Evolutionary conservation across 1,140 invertebrate genomes (phyloP), one percentile per base, ranked within the genome.

Genomic region (Lysiphlebus fabarum): DNA sequence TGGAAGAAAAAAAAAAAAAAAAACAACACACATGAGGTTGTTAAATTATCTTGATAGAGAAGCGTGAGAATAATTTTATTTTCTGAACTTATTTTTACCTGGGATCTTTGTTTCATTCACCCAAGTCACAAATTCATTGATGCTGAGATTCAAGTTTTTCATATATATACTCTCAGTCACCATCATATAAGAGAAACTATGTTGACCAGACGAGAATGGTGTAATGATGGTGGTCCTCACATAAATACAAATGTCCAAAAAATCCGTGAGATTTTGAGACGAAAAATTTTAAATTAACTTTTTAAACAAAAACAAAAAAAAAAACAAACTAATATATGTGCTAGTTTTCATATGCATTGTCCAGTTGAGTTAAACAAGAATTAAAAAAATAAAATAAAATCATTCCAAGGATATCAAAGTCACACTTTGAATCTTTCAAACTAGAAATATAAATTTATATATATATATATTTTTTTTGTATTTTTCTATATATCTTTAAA

Each of bases 181-280:
- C 12, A 53, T 41, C 38, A 68, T 67, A 61, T 67, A 61, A 61
- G 67, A 68, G 68, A 72, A 77, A 72, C 69, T 78, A 76, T 75
- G 72, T 73, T 67, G 64, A 0, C 49, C 62, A 57, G 66, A 38
- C 47, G 62, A 58, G 65, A 69, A 75, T 75, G 70, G 73, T 69
- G 76, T 77, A 78, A 78, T 74, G 70, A 78, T 70, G 70, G 64
- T 67, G 67, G 68, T 58, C 65, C 66, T 61, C 65, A 58, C 63
- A 68, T 68, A 62, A 63, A 68, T 69, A 68, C 62, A 26, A 26
- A 26, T 41, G 36, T 26, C 42, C 38, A 36, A 26, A 11, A 47
- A 12, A 56, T 8, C 61, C 50, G 33, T 51, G 44, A 59, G 67
- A 61, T 57, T 43, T 44, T 42, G 51, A 34, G 58, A 62, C 26